Conservation (phyloP, 2,888 invertebrate species). For the Laothoe populi region DNA sequence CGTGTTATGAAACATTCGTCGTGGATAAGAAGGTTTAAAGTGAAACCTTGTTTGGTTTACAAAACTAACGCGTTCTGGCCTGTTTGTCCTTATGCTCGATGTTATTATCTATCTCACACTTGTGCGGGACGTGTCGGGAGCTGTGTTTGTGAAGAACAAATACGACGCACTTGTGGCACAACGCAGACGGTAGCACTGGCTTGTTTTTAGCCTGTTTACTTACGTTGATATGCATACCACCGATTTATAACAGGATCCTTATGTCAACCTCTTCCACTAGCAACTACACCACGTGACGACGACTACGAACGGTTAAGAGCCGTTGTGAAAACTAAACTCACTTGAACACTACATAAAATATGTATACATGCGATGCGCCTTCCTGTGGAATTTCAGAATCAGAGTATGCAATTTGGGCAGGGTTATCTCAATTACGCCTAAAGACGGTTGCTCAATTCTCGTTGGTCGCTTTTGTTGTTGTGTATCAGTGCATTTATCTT, state of each 20-base stretch:
- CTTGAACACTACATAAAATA: not conserved
- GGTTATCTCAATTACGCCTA: not conserved
- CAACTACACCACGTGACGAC: constrained; percentile 24
- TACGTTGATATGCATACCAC: constrained; percentile 75
- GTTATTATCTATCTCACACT: constrained; percentile 63
- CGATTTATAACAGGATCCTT: constrained; percentile 49
- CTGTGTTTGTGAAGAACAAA: constrained; percentile 74
- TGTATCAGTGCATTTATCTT: too few species aligned
- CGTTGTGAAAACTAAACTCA: constrained; percentile 13
- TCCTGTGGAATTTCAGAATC: not conserved
- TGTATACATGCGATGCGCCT: not conserved
- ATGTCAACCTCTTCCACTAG: constrained; percentile 24
- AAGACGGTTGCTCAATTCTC: not conserved
- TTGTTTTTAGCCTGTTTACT: constrained; percentile 60
- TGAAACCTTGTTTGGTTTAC: constrained; percentile 37
- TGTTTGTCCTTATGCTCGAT: constrained; percentile 56
- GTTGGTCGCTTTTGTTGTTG: not conserved
- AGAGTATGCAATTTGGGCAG: not conserved
- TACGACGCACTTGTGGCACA: constrained; percentile 69
- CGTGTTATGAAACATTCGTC: constrained; percentile 27
- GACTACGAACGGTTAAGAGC: constrained; percentile 6
- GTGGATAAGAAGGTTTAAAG: constrained; percentile 23
- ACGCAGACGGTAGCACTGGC: constrained; percentile 60
- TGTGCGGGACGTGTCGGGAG: constrained; percentile 63
- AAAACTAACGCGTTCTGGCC: constrained; percentile 39